Evolutionary conservation across 2,888 invertebrate genomes (phyloP).

Genomic region (Fabriciana adippe): DNA sequence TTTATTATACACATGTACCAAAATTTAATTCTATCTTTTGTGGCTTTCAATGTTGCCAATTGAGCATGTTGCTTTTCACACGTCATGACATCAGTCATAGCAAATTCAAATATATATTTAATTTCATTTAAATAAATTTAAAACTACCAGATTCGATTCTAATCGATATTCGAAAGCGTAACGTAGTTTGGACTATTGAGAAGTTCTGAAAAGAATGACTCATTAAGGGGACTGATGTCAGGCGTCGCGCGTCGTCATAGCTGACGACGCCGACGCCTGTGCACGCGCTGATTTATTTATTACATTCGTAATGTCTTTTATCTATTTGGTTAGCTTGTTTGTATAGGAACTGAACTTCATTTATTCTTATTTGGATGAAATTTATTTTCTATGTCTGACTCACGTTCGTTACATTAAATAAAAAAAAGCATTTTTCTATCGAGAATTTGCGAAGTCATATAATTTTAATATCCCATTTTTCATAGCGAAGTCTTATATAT

Average conservation of each 20-base stretch:
- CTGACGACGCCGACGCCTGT: conserved; percentile 39
- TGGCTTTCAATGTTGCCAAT: background rate
- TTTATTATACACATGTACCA: too few species aligned
- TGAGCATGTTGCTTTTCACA: background rate
- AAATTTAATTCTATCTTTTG: background rate
- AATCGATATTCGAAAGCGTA: background rate
- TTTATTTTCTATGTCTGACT: conserved; percentile 3
- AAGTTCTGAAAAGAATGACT: conserved; percentile 40
- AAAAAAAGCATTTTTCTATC: too few species aligned
- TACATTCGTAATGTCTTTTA: conserved; percentile 39
- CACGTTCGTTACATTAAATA: too few species aligned
- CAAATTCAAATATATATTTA: too few species aligned
- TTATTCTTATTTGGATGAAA: conserved; percentile 22
- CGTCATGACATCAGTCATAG: too few species aligned
- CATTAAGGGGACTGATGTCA: conserved; percentile 42
- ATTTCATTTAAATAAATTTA: too few species aligned
- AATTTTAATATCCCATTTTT: too few species aligned
- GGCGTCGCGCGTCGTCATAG: conserved; percentile 42
- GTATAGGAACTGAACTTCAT: conserved; percentile 23
- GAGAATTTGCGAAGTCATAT: too few species aligned
- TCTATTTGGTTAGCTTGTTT: conserved; percentile 36
- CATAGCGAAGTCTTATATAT: too few species aligned
- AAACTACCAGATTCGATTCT: too few species aligned
- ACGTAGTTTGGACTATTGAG: background rate
- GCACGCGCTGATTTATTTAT: conserved; percentile 44